Percentiles rank a stretch among this genome's conserved stretches.
These are phyloP conservation scores for Diaprepes abbreviatus DNA, from an alignment of 2,888 invertebrate genomes.

Conservation along the genomic window DNA sequence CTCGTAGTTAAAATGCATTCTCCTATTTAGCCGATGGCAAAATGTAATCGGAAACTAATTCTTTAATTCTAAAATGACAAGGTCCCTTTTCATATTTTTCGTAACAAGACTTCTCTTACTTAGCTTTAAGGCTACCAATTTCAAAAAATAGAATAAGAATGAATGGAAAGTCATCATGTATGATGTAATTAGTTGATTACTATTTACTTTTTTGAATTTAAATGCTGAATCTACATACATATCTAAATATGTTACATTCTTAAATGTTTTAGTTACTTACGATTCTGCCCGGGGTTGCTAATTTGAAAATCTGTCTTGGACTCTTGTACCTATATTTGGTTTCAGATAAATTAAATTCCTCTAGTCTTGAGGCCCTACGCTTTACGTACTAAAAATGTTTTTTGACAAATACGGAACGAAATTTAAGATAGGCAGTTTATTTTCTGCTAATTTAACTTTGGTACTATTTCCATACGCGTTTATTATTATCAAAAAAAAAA, in stretches of 20 bases:
- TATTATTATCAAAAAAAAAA: too few species aligned
- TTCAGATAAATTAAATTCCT: too few species aligned
- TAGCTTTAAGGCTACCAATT: constrained; percentile 16
- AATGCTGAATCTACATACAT: background rate
- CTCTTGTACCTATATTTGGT: too few species aligned
- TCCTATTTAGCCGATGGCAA: constrained; percentile 27
- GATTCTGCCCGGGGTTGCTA: background rate
- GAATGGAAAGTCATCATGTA: constrained; percentile 26
- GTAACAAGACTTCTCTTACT: constrained; percentile 34
- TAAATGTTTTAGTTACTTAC: background rate
- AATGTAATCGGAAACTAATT: constrained; percentile 35
- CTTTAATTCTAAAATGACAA: constrained; percentile 39
- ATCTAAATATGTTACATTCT: background rate
- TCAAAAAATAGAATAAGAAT: constrained; percentile 16
- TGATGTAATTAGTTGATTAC: constrained; percentile 16
- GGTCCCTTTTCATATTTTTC: constrained; percentile 40
- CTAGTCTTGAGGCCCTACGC: too few species aligned
- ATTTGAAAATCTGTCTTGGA: too few species aligned
- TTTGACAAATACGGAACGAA: too few species aligned
- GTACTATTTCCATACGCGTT: too few species aligned
- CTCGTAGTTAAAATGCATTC: constrained; percentile 25
- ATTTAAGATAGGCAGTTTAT: too few species aligned
- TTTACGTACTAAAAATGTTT: too few species aligned
- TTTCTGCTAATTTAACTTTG: too few species aligned
- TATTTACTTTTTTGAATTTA: constrained; percentile 10